Evolutionary conservation across 2,888 invertebrate genomes (phyloP).

Genomic region (Patella ulyssiponensis): DNA sequence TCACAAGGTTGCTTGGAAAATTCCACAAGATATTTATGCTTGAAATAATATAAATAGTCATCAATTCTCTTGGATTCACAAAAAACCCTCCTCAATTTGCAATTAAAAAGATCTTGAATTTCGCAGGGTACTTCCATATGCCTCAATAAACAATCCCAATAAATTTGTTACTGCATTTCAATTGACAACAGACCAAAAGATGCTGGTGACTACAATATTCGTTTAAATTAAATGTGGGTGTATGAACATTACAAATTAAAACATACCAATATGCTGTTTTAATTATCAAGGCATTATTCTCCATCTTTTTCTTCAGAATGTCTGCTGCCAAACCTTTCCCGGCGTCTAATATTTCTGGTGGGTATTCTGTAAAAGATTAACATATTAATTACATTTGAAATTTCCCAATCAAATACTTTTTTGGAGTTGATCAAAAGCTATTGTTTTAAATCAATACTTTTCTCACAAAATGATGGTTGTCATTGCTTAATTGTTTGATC

Average conservation of each 20-base stretch:
- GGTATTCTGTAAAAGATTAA: slow-evolving; percentile 67
- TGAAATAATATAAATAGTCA: too few relatives aligned
- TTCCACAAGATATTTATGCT: too few relatives aligned
- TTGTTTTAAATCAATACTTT: not conserved
- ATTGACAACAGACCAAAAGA: not conserved
- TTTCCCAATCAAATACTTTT: not conserved
- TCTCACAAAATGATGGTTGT: not conserved
- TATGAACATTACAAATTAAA: not conserved
- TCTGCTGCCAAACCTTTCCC: slow-evolving; percentile 79
- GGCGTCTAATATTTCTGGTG: slow-evolving; percentile 79
- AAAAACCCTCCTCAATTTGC: too few relatives aligned
- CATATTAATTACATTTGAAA: not conserved
- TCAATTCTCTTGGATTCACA: too few relatives aligned
- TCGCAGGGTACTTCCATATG: too few relatives aligned
- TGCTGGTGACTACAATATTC: not conserved
- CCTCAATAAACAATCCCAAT: too few relatives aligned
- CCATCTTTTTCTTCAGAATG: slow-evolving; percentile 82
- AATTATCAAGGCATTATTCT: slow-evolving; percentile 82
- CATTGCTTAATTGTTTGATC: not conserved
- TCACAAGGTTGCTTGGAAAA: not conserved
- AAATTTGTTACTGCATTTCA: too few relatives aligned
- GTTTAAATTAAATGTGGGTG: not conserved
- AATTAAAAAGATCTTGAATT: too few relatives aligned
- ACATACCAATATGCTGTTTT: slow-evolving; percentile 93
- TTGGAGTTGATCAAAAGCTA: not conserved